These are phyloP conservation scores for Diplodus sargus DNA, from an alignment of 2,797 vertebrate genomes.

Conservation along the genomic window DNA sequence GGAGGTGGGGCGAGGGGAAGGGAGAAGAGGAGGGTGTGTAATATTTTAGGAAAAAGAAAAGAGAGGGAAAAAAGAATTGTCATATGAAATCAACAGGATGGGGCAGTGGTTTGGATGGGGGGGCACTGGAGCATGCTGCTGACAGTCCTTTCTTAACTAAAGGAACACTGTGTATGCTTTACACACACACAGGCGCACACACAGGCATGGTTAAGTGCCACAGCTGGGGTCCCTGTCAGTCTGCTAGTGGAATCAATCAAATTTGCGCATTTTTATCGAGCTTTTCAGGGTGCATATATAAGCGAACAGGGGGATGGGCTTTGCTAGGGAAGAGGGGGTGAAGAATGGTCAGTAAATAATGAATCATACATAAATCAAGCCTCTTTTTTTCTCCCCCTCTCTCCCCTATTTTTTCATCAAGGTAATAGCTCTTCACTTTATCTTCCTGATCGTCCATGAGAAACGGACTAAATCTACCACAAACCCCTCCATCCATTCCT, in stretches of 20 bases:
- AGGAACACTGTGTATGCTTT: conserved; percentile 45
- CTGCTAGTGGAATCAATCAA: conserved; percentile 87
- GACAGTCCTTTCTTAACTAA: conserved; percentile 77
- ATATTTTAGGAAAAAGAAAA: not conserved
- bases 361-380: conserved; percentile 85
- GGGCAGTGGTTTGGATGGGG: conserved; percentile 38
- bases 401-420: conserved; percentile 77
- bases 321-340: conserved; percentile 39
- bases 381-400: conserved; percentile 28
- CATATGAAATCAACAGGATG: conserved; percentile 57
- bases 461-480: conserved; percentile 45
- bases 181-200: conserved; percentile 47
- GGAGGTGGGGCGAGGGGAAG: not conserved
- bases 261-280: conserved; percentile 85
- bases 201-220: conserved; percentile 73
- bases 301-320: conserved; percentile 39
- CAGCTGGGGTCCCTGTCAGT: conserved; percentile 85
- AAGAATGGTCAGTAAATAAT: conserved; percentile 85
- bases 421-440: conserved; percentile 76
- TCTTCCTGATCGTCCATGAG: conserved; percentile 43
- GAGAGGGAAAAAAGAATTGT: conserved; percentile 20
- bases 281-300: conserved; percentile 71
- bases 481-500: conserved; percentile 10
- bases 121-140: conserved; percentile 58
- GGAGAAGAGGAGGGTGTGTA: not conserved